A percentile compares a stretch with the other conserved stretches of the same genome.
These are phyloP conservation scores for Drosophila vallismaia DNA, from an alignment of 2,888 invertebrate genomes.

Conservation along the genomic window DNA sequence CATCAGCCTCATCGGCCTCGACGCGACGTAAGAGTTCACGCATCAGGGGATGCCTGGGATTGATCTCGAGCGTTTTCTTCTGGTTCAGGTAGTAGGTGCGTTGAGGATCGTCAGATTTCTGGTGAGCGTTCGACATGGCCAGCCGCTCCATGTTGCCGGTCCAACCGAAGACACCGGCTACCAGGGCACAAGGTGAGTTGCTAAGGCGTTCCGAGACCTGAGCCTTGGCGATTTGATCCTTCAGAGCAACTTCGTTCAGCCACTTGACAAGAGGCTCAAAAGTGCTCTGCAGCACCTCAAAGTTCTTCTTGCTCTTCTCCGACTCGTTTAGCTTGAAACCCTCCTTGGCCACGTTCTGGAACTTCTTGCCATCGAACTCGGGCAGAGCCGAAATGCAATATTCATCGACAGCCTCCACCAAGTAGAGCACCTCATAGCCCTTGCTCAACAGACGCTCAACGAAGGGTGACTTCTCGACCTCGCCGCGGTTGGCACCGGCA, in stretches of 20 bases:
- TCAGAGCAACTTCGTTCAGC: slow-evolving; percentile 92
- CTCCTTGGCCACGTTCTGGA: slow-evolving; percentile 99
- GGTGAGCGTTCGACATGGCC: slow-evolving; percentile 97
- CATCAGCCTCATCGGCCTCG: slow-evolving; percentile 90
- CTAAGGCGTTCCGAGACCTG: slow-evolving; percentile 94
- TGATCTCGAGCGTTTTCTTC: slow-evolving; percentile 98
- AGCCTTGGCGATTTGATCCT: slow-evolving; percentile 91
- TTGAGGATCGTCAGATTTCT: slow-evolving; percentile 96
- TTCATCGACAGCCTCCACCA: slow-evolving; percentile 99
- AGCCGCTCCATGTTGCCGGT: slow-evolving; percentile 99
- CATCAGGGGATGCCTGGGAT: slow-evolving; percentile 98
- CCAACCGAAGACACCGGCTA: slow-evolving; percentile 99
- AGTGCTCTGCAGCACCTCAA: slow-evolving; percentile 90
- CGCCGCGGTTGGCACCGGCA: slow-evolving; percentile 93
- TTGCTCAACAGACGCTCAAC: slow-evolving; percentile 96
- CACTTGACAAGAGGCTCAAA: slow-evolving; percentile 96
- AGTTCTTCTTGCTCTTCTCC: slow-evolving; percentile 88
- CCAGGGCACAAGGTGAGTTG: slow-evolving; percentile 97
- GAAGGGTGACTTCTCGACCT: slow-evolving; percentile 96
- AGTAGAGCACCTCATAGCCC: slow-evolving; percentile 97
- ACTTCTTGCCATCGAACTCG: slow-evolving; percentile 99
- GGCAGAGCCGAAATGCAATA: slow-evolving; percentile 98
- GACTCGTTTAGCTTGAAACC: slow-evolving; percentile 93
- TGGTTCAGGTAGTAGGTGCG: slow-evolving; percentile 94
- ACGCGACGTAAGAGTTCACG: slow-evolving; percentile 94